These are phyloP conservation scores for Tenthredo livida DNA, from an alignment of 2,888 invertebrate species.

Conservation along the genomic window DNA sequence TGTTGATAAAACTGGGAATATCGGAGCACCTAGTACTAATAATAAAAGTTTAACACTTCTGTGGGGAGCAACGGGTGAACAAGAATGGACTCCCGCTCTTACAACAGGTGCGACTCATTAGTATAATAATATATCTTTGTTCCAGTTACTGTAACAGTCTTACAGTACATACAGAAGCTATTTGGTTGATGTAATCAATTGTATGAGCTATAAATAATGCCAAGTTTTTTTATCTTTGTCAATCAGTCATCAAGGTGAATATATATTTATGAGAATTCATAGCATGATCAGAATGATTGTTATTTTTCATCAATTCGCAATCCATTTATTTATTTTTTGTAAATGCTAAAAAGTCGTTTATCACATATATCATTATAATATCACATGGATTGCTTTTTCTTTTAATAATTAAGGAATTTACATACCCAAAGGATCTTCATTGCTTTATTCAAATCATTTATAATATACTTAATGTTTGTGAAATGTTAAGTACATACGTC, in stretches of 20 bases:
- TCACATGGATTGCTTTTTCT: neutral
- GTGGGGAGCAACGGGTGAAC: constrained; percentile 98
- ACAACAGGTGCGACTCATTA: constrained; percentile 88
- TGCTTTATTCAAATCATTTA: neutral
- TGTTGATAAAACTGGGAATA: constrained; percentile 71
- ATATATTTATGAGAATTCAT: neutral
- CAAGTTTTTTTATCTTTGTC: neutral
- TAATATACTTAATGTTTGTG: neutral
- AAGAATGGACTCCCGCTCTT: constrained; percentile 97
- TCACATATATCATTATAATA: neutral
- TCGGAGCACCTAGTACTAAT: constrained; percentile 65
- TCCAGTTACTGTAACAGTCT: constrained; percentile 4
- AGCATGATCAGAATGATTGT: constrained; percentile 27
- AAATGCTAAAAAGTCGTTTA: neutral
- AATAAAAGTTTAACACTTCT: constrained; percentile 84
- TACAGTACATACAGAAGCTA: constrained; percentile 40
- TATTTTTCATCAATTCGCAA: constrained; percentile 1
- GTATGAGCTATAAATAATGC: constrained; percentile 37
- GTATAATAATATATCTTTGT: constrained; percentile 41
- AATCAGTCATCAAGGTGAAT: neutral
- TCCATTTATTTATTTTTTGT: neutral
- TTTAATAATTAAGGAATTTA: neutral
- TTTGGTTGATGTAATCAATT: constrained; percentile 16
- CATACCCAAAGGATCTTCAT: neutral
- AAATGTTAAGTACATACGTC: neutral